These are phyloP conservation scores for Pantala flavescens DNA, from an alignment of 1,140 invertebrate genomes.

Conservation along the genomic window DNA sequence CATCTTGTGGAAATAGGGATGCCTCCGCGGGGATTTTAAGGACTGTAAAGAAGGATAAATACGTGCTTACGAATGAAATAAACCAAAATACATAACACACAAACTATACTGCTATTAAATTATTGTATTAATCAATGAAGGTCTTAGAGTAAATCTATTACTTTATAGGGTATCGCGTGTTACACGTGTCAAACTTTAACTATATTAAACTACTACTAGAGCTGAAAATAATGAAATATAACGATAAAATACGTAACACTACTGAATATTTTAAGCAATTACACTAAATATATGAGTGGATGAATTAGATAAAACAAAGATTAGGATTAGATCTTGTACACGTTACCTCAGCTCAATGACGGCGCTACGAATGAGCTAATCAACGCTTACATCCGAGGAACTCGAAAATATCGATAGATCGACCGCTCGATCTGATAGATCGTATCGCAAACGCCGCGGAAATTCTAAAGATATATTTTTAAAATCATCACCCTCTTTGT, in stretches of 20 bases:
- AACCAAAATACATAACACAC: too few relatives aligned
- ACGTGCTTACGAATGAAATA: too few relatives aligned
- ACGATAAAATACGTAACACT: too few relatives aligned
- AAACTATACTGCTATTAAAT: too few relatives aligned
- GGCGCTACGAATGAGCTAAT: not conserved
- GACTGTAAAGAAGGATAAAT: constrained; percentile 41
- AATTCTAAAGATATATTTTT: not conserved
- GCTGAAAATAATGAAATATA: too few relatives aligned
- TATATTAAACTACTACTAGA: too few relatives aligned
- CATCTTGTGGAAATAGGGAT: constrained; percentile 82
- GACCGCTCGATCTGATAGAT: not conserved
- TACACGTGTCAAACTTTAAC: too few relatives aligned
- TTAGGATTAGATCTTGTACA: not conserved
- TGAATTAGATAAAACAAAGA: not conserved
- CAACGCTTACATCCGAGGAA: not conserved
- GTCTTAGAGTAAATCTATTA: too few relatives aligned
- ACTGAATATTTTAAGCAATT: too few relatives aligned
- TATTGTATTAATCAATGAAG: too few relatives aligned
- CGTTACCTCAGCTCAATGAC: not conserved
- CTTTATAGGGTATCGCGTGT: too few relatives aligned
- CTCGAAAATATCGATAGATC: not conserved
- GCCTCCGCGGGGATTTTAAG: constrained; percentile 60
- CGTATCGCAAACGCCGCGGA: not conserved
- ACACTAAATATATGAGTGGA: not conserved
- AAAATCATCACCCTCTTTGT: too few relatives aligned